Evolutionary conservation across 2,113 vertebrate species (phyloP), one percentile per base, ranked within the genome.

Genomic region (Riparia riparia): DNA sequence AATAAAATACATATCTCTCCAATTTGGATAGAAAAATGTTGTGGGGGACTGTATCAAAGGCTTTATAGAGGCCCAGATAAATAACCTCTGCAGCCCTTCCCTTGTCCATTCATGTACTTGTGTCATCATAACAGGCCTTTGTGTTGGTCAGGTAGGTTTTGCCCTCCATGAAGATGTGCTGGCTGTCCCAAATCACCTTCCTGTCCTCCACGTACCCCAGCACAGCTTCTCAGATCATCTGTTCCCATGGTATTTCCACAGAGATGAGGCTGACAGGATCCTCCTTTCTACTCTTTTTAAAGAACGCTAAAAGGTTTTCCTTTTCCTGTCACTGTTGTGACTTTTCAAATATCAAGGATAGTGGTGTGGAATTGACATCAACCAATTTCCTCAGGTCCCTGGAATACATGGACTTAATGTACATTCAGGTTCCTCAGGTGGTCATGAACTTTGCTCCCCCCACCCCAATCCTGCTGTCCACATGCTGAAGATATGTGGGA

Each of bases 71-170:
- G 28, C 15, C 15, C 2, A 2, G 22, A 39, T 26, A 63, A 63
- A 63, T 29, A 39, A 41, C 12, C 16, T 54, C 15, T 39, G 3
- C 5, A 39, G 18, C 39, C 2, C 22, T 78, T 61, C 12, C 7
- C 28, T n/a, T 54, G 18, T 45, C 28, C 10, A 20, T 28, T 53
- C 12, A 28, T n/a, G 28, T 11, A n/a, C 9, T 69, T 39, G 61
- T 1, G 2, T 9, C 39, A n/a, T 19, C 12, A 2, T 6, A 39
- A n/a, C 47, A n/a, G 18, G 20, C 6, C 14, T 7, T 10, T 70
- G n/a, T 22, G 28, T 10, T 29, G 47, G 19, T n/a, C 41, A 41
- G 28, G 19, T n/a, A 54, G 15, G 8, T 39, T 32, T 39, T 70
- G 9, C 10, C 22, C 41, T 24, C n/a, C 1, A 5, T 28, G 47